phyloP scores from a whole-genome alignment of 1,140 invertebrate genomes.

The Drosophila punjabiensis region DNA sequence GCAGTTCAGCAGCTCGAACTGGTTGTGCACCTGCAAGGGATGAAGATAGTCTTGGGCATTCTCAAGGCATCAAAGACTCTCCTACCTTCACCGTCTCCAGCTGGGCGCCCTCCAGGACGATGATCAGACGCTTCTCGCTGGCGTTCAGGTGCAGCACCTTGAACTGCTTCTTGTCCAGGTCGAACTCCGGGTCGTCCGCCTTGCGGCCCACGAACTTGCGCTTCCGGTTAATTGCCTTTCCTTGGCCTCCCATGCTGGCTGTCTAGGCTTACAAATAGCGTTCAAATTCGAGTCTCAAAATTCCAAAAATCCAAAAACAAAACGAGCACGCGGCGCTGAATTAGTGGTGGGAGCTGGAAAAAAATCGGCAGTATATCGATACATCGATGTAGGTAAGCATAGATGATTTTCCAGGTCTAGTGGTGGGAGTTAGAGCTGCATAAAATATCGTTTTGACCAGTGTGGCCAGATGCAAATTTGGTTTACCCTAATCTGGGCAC shows the following conservation, averaged over 20 bases:
- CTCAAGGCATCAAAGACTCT: neutral
- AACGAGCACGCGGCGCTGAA: conserved; percentile 8
- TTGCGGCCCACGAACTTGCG: conserved; percentile 72
- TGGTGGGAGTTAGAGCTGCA: too few species aligned
- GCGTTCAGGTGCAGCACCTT: conserved; percentile 75
- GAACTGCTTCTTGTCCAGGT: conserved; percentile 80
- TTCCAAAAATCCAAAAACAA: conserved; percentile 10
- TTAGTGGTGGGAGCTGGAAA: neutral
- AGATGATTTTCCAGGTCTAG: too few species aligned
- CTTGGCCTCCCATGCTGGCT: conserved; percentile 66
- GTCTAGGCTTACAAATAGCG: neutral
- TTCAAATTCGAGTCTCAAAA: neutral
- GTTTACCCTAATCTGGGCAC: too few species aligned
- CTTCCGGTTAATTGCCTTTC: conserved; percentile 71
- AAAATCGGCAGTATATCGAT: neutral
- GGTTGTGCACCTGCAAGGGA: conserved; percentile 90
- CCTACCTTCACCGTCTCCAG: conserved; percentile 97
- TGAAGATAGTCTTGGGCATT: conserved; percentile 19
- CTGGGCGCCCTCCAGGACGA: conserved; percentile 97
- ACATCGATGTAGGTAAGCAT: too few species aligned
- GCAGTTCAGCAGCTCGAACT: conserved; percentile 96
- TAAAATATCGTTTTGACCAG: too few species aligned
- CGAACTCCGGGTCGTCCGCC: conserved; percentile 79
- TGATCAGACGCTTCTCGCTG: conserved; percentile 95
- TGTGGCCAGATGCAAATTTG: too few species aligned